phyloP scores from a whole-genome alignment of 2,797 vertebrate species.

The Microtus obscurus region DNA sequence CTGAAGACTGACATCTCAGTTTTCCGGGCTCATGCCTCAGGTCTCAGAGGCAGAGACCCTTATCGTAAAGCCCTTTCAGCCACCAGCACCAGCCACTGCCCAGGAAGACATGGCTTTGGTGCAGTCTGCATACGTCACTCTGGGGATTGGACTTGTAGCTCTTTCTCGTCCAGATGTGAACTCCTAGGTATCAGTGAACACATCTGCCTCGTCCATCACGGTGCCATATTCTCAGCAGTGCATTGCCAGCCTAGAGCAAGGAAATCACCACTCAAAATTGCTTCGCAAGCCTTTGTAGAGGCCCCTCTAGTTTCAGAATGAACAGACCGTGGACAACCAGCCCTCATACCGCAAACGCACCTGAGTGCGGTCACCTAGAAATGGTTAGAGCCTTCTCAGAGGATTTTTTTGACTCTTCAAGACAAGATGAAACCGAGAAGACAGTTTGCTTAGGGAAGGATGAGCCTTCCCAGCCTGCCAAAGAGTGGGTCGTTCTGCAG shows the following conservation, averaged over 20 bases:
- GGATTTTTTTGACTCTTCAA: not conserved
- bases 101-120: not conserved
- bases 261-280: not conserved
- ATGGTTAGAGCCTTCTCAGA: not conserved
- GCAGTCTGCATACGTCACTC: not conserved
- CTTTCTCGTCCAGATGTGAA: not conserved
- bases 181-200: not conserved
- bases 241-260: not conserved
- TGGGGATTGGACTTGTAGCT: not conserved
- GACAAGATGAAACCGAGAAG: not conserved
- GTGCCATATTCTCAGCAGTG: fast-evolving
- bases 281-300: not conserved
- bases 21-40: not conserved
- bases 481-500: not conserved
- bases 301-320: not conserved
- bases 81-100: fast-evolving
- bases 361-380: not conserved
- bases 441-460: not conserved
- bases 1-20: not conserved
- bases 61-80: not conserved
- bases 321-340: fast-evolving
- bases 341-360: not conserved
- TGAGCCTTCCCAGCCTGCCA: fast-evolving
- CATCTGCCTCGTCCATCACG: not conserved
- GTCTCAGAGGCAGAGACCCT: not conserved